Conservation (phyloP, 2,113 vertebrate species). For the Ptyas mucosa region DNA sequence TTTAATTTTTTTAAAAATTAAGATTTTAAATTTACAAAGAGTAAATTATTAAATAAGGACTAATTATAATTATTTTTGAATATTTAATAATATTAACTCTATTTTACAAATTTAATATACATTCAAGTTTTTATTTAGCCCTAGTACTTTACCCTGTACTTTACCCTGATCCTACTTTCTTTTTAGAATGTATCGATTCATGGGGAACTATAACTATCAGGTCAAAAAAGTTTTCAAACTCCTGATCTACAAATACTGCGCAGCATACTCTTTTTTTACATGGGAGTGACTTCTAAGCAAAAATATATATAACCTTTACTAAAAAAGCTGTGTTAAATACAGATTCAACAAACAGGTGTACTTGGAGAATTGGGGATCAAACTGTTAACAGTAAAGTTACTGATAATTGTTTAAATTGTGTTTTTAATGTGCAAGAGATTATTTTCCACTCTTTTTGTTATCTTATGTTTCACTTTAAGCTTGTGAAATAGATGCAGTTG, state of each 20-base stretch:
- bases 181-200: background rate
- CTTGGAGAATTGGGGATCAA: background rate
- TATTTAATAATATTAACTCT: background rate
- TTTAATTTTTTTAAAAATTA: background rate
- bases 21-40: background rate
- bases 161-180: background rate
- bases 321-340: background rate
- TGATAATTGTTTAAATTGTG: conserved; percentile 9
- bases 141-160: background rate
- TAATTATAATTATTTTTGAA: background rate
- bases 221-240: background rate
- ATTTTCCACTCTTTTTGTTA: background rate
- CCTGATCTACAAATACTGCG: background rate
- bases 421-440: background rate
- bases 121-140: background rate
- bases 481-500: background rate
- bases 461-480: background rate
- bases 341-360: background rate
- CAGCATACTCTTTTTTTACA: background rate
- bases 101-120: background rate
- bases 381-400: background rate
- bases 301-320: background rate
- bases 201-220: background rate
- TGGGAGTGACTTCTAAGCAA: background rate
- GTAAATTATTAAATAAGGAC: background rate